These are phyloP conservation scores for Ophioderma brevispina DNA, from an alignment of 35 echinoderm and acorn worm species.

Conservation along the genomic window DNA sequence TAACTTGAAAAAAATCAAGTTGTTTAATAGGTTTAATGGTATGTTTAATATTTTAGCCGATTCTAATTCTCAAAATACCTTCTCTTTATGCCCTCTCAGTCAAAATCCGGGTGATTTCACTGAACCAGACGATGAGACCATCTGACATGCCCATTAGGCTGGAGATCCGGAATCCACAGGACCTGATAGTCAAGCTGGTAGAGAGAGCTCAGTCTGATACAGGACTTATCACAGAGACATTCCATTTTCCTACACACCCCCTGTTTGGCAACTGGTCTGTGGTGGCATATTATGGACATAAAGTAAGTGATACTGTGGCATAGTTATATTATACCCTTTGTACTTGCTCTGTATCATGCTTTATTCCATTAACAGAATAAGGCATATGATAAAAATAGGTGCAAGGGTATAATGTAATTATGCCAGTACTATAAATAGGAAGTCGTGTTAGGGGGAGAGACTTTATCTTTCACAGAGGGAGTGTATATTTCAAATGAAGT, in stretches of 20 bases:
- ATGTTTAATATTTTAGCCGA: too few relatives aligned
- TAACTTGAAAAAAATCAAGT: too few relatives aligned
- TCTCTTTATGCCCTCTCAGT: too few relatives aligned
- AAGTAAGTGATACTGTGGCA: background rate
- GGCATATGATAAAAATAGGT: too few relatives aligned
- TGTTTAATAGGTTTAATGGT: too few relatives aligned
- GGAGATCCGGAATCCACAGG: constrained; percentile 7
- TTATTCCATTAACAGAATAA: too few relatives aligned
- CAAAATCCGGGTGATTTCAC: constrained; percentile 34
- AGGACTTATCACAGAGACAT: background rate
- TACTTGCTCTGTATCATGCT: too few relatives aligned
- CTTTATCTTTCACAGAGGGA: background rate
- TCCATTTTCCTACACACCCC: constrained; percentile 18
- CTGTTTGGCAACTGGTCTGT: constrained; percentile 35
- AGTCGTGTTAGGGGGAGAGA: too few relatives aligned
- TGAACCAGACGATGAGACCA: constrained; percentile 31
- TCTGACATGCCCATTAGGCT: background rate
- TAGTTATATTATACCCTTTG: background rate
- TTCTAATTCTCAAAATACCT: too few relatives aligned
- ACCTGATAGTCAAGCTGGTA: background rate
- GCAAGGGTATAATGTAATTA: too few relatives aligned
- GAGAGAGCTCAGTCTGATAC: background rate
- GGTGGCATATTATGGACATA: constrained; percentile 15
- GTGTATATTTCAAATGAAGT: background rate
- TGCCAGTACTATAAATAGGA: too few relatives aligned